A percentile compares a stretch with the other conserved stretches of the same genome.
phyloP scores from a whole-genome alignment of 23 tunicate species.

The Oikopleura dioica region DNA sequence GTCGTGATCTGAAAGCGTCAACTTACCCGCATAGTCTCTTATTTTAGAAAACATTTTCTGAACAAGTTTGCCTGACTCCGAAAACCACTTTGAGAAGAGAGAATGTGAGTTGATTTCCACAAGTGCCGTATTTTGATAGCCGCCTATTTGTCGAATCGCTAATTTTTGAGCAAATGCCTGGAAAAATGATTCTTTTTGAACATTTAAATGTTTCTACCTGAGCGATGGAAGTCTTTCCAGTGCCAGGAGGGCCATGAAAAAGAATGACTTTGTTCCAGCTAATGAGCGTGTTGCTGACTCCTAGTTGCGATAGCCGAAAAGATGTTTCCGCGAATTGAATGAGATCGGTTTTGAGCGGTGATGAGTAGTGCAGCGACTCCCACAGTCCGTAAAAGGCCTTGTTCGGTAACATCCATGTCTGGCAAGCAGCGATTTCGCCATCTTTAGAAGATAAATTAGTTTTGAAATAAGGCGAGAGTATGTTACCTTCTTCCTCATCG shows the following conservation, averaged over 20 bases:
- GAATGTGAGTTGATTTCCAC: constrained; percentile 92
- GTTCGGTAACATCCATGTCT: constrained; percentile 42
- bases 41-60: constrained; percentile 85
- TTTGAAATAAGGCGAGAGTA: too few relatives aligned
- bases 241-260: constrained; percentile 97
- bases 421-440: constrained; percentile 52
- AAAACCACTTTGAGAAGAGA: constrained; percentile 92
- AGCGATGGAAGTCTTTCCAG: constrained; percentile 88
- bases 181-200: neutral
- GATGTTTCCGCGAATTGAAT: constrained; percentile 32
- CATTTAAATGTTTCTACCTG: too few relatives aligned
- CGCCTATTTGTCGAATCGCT: constrained; percentile 34
- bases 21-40: neutral
- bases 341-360: constrained; percentile 40
- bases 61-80: constrained; percentile 92
- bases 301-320: constrained; percentile 31
- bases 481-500: neutral
- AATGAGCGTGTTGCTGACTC: constrained; percentile 37
- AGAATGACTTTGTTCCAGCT: constrained; percentile 80
- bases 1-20: neutral
- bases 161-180: constrained; percentile 84
- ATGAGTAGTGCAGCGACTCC: constrained; percentile 39
- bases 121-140: constrained; percentile 30
- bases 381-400: constrained; percentile 26
- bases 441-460: too few relatives aligned